Base-by-base conservation (phyloP, 2,113 vertebrate genomes). In the Sylvilagus bachmani region DNA sequence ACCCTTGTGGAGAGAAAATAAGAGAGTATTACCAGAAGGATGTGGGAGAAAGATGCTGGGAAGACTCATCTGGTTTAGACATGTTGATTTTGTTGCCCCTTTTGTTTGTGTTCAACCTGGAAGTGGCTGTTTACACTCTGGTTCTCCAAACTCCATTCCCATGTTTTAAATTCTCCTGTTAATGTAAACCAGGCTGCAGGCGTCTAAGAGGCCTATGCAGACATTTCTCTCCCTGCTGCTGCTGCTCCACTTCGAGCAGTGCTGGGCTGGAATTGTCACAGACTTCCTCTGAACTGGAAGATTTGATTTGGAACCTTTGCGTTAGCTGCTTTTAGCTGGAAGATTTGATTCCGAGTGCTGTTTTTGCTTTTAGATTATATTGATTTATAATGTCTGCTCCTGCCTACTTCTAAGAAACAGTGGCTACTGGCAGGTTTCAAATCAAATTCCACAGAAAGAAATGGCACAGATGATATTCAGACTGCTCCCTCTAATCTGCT, bases 291-390 rank as follows among this genome's bases (percentile, higher is more conserved):
- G 51, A 74, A 58, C 70, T 21, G 74, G 77, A 44, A 85, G 85
- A 77, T 80, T 77, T 89, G 44, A 84, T 91, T 91, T 96, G 55
- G 86, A 87, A n/a, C 53, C 58, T 4, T 44, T 84, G 38, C 22
- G 38, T 73, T 93, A 69, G 90, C 77, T 64, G 61, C 51, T 36
- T 86, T 87, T 84, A 51, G 51, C 87, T 73, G 77, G 53, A 61
- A 96, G 69, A 86, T 96, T 93, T 95, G 89, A 96, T 94, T 86
- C 88, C 80, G 78, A 93, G 53, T 91, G 17, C 61, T 92, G 64
- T 29, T 96, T 97, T 92, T 89, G 69, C 58, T 81, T 82, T 96
- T 31, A 80, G 74, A 90, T 95, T 89, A 38, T 78, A 83, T 94
- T 94, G 95, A 90, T 93, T 95, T 95, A 90, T 64, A 87, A 53